Evolutionary conservation across 2,797 vertebrate species (phyloP).

Genomic region (Percopsis omiscomaycus): DNA sequence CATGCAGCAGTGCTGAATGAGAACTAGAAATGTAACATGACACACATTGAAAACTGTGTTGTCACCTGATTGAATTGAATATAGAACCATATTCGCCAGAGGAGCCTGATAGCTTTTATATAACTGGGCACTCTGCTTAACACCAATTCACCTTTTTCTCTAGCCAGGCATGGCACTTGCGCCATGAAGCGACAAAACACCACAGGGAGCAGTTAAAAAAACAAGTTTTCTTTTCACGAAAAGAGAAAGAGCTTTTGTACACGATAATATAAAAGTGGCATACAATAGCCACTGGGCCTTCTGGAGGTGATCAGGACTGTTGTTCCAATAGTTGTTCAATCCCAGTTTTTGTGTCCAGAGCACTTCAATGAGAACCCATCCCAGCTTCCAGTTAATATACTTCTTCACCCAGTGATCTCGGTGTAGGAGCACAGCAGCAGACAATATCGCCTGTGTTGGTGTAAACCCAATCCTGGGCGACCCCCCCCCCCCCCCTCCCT

Average conservation of each 20-base stretch:
- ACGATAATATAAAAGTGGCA: slow-evolving; percentile 1
- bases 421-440: slow-evolving; percentile 4
- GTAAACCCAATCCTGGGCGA: no score
- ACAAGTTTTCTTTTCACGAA: not conserved
- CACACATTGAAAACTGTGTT: no score
- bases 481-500: not conserved
- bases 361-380: slow-evolving; percentile 9
- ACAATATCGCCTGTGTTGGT: not conserved
- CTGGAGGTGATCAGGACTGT: slow-evolving; percentile 8
- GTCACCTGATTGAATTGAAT: no score
- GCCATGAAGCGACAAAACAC: not conserved
- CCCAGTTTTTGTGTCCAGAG: slow-evolving; percentile 6
- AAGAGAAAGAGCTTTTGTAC: not conserved
- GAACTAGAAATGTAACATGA: no score
- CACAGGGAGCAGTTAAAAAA: not conserved
- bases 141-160: not conserved
- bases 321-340: slow-evolving; percentile 12
- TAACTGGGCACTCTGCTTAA: no score
- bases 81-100: no score
- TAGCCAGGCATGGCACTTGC: not conserved
- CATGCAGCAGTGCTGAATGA: no score
- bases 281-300: slow-evolving; percentile 9
- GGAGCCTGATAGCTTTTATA: no score
- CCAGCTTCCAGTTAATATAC: slow-evolving; percentile 34
- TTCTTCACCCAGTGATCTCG: slow-evolving; percentile 8